These are phyloP conservation scores for Palaemon carinicauda DNA, from an alignment of 1,140 invertebrate species.

Conservation along the genomic window DNA sequence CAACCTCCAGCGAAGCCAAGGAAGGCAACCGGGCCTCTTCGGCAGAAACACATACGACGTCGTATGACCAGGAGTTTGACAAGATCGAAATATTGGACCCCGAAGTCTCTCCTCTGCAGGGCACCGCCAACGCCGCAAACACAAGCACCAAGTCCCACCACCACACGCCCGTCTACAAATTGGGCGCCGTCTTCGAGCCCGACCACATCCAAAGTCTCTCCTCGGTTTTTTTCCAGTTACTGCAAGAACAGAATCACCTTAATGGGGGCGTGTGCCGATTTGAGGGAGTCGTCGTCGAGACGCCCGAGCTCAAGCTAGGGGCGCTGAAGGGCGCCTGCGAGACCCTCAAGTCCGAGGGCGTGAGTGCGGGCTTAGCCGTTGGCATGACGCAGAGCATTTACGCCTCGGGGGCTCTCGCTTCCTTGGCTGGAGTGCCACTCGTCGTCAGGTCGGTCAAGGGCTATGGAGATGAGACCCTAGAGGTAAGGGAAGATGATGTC, in stretches of 20 bases:
- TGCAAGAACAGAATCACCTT: conserved; percentile 38
- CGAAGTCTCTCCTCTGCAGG: not conserved
- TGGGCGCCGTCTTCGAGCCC: conserved; percentile 45
- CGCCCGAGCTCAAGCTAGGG: conserved; percentile 29
- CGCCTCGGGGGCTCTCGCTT: conserved; percentile 37
- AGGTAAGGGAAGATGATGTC: not conserved
- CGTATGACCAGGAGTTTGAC: not conserved
- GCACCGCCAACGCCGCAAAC: not conserved
- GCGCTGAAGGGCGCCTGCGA: conserved; percentile 41
- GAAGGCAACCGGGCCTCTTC: too few relatives aligned
- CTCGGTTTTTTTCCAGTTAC: conserved; percentile 35
- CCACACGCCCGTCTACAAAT: conserved; percentile 28
- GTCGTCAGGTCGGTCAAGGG: conserved; percentile 43
- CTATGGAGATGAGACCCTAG: conserved; percentile 38
- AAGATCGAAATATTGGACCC: not conserved
- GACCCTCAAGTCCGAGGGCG: conserved; percentile 22
- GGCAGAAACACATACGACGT: conserved; percentile 1
- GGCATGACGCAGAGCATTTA: conserved; percentile 45
- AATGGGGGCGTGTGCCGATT: conserved; percentile 27
- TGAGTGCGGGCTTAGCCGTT: conserved; percentile 30
- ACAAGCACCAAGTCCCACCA: not conserved
- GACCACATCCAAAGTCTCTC: conserved; percentile 41
- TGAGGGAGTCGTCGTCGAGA: conserved; percentile 43
- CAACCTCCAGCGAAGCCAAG: too few relatives aligned
- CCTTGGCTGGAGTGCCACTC: conserved; percentile 43